Conservation (phyloP, 2,888 invertebrate species). For the Ferdinandea cuprea region DNA sequence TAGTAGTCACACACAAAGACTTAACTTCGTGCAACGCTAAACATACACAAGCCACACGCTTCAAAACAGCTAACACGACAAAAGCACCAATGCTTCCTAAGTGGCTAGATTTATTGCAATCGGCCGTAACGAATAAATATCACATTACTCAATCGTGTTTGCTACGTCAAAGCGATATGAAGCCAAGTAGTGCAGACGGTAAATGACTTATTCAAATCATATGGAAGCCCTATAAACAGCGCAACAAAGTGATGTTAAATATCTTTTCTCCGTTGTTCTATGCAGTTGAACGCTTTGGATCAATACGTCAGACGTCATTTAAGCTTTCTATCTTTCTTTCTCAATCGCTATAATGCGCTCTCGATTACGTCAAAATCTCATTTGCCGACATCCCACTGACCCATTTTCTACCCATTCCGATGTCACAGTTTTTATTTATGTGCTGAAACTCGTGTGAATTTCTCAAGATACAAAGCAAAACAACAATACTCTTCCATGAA, state of each 20-base stretch:
- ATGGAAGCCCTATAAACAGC: slow-evolving; percentile 28
- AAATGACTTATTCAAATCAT: slow-evolving; percentile 1
- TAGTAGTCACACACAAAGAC: too few species aligned
- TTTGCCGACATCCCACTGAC: slow-evolving; percentile 57
- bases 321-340: neutral
- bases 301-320: slow-evolving; percentile 32
- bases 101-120: too few species aligned
- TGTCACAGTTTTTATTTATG: slow-evolving; percentile 49
- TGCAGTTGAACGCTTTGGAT: slow-evolving; percentile 17
- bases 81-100: too few species aligned
- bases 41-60: too few species aligned
- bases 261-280: slow-evolving; percentile 2
- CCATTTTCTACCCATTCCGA: slow-evolving; percentile 64
- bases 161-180: neutral
- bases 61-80: too few species aligned
- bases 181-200: slow-evolving; percentile 4
- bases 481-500: slow-evolving; percentile 9
- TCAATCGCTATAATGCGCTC: neutral
- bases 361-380: slow-evolving; percentile 26
- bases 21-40: too few species aligned
- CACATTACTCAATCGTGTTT: too few species aligned
- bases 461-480: slow-evolving; percentile 47
- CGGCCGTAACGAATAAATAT: too few species aligned
- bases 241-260: neutral
- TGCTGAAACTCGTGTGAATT: slow-evolving; percentile 57